Conservation (phyloP, 1,140 invertebrate species). For the Pinna nobilis region DNA sequence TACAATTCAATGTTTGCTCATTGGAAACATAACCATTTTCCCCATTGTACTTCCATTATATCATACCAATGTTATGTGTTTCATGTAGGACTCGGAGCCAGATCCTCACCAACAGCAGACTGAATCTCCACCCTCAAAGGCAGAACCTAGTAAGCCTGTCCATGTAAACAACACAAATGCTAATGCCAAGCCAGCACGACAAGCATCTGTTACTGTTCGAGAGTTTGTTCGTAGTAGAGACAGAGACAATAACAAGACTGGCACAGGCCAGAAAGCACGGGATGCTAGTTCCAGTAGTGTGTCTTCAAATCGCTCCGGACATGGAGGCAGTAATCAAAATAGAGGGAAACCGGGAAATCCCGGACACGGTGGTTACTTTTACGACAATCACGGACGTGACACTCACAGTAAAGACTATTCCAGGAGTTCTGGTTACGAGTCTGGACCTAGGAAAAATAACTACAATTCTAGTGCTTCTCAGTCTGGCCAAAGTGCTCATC, state of each 20-base stretch:
- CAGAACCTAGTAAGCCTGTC: constrained; percentile 4
- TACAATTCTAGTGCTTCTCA: too few species aligned
- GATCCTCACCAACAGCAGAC: constrained; percentile 30
- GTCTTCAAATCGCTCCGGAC: constrained; percentile 55
- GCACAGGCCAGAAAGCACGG: constrained; percentile 38
- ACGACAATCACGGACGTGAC: background rate
- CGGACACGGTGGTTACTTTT: constrained; percentile 1
- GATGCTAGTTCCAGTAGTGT: constrained; percentile 65
- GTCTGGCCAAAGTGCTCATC: constrained; percentile 13
- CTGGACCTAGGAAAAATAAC: constrained; percentile 7
- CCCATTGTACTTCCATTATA: too few species aligned
- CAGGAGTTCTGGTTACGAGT: constrained; percentile 12
- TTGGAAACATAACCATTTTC: too few species aligned
- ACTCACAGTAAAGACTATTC: constrained; percentile 18
- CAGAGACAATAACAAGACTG: constrained; percentile 34
- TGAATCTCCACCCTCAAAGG: constrained; percentile 14
- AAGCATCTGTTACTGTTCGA: constrained; percentile 4
- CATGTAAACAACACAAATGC: constrained; percentile 12
- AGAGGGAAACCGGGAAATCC: background rate
- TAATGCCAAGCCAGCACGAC: constrained; percentile 16
- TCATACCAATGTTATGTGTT: background rate
- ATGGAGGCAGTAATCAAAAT: background rate
- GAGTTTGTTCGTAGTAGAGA: constrained; percentile 45
- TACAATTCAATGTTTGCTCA: too few species aligned
- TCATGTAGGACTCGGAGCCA: constrained; percentile 39